These are phyloP conservation scores for Cremastobaeus sp. DNA, from an alignment of 2,888 invertebrate genomes.

Conservation along the genomic window DNA sequence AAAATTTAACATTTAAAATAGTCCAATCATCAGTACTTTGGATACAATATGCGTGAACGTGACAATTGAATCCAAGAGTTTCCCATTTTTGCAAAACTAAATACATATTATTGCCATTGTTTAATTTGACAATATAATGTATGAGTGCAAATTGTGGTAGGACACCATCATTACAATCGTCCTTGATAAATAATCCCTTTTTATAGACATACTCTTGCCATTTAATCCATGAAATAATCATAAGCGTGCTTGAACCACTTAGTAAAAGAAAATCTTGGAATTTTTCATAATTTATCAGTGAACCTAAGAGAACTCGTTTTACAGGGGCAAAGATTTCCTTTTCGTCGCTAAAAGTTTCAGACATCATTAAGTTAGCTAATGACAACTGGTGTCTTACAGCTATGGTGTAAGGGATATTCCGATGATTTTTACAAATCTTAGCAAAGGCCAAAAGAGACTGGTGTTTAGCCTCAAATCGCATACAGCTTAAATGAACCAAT, in stretches of 20 bases:
- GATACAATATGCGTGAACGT: neutral
- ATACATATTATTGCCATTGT: no score
- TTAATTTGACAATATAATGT: no score
- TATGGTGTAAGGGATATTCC: constrained; percentile 25
- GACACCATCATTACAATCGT: no score
- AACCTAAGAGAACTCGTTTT: neutral
- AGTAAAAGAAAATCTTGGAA: no score
- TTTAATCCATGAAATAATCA: no score
- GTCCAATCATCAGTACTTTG: neutral
- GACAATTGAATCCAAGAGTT: constrained; percentile 22
- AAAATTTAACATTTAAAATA: no score
- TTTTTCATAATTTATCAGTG: no score
- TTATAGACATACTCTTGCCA: no score
- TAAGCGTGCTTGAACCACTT: no score
- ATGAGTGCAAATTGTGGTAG: no score
- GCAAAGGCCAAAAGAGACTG: constrained; percentile 24
- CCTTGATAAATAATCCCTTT: no score
- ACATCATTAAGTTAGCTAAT: constrained; percentile 11
- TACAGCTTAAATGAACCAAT: constrained; percentile 31
- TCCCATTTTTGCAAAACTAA: neutral
- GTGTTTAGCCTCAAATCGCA: constrained; percentile 45
- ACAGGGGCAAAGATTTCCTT: neutral
- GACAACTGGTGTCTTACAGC: constrained; percentile 27
- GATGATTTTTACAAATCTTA: constrained; percentile 32
- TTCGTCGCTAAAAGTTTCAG: neutral